These are phyloP conservation scores for Drosophila neotestacea DNA, from an alignment of 2,888 invertebrate genomes.

Conservation along the genomic window DNA sequence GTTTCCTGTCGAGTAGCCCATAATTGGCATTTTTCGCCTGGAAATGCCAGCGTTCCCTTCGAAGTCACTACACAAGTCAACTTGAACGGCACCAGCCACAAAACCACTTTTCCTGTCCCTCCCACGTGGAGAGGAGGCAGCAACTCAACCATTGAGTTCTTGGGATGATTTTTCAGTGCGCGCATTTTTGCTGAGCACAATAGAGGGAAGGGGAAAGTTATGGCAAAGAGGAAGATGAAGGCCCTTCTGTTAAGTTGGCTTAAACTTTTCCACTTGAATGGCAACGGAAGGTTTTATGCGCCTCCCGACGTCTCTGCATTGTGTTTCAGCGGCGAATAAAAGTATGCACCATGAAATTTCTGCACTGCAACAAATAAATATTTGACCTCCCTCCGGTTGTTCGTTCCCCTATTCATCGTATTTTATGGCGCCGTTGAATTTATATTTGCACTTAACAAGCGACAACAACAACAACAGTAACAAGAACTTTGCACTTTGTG, in stretches of 20 bases:
- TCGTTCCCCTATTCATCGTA: constrained; percentile 26
- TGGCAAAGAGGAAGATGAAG: constrained; percentile 11
- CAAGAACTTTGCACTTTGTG: constrained; percentile 45
- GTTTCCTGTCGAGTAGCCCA: constrained; percentile 57
- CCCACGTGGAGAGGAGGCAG: neutral
- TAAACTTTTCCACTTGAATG: constrained; percentile 80
- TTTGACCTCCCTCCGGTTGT: constrained; percentile 48
- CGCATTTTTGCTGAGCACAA: constrained; percentile 46
- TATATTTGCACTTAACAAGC: constrained; percentile 77
- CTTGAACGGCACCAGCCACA: constrained; percentile 42
- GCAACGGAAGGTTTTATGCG: constrained; percentile 78
- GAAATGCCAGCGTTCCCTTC: constrained; percentile 20
- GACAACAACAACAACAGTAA: constrained; percentile 43
- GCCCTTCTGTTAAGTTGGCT: constrained; percentile 68
- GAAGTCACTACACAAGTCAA: constrained; percentile 55
- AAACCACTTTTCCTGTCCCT: constrained; percentile 11
- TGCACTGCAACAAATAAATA: constrained; percentile 76
- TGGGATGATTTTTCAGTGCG: constrained; percentile 57
- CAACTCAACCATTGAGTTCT: constrained; percentile 24
- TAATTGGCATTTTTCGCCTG: constrained; percentile 69
- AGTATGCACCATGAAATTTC: constrained; percentile 76
- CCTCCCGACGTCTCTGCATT: constrained; percentile 50
- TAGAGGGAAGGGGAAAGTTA: neutral
- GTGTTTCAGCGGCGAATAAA: constrained; percentile 73
- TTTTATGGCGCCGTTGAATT: constrained; percentile 74